Evolutionary conservation across 2,888 invertebrate genomes (phyloP), one percentile per base, ranked within the genome.

Genomic region (Glaucopsyche alexis): DNA sequence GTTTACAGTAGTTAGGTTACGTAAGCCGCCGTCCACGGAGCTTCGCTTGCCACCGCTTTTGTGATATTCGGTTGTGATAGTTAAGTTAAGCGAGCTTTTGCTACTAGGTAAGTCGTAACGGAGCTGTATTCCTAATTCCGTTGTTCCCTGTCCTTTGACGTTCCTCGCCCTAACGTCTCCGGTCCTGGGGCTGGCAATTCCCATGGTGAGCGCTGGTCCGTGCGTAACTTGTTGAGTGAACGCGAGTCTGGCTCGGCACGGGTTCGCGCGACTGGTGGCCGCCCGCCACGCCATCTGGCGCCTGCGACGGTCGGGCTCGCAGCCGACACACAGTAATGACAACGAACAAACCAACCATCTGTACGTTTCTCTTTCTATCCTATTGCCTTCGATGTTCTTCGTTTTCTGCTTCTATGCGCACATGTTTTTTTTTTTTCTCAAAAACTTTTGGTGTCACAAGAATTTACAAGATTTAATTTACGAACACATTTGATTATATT

Each of bases 201-300:
- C 81, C 69, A 81, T 81, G 83, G 84, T 84, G 86, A 84, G 84
- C 83, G 81, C 81, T 80, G 78, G 79, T 80, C 78, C 81, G 81
- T 82, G 83, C 80, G 81, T 76, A 81, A 84, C 86, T 87, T 86
- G 87, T 87, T 85, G 85, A 83, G 80, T 71, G 79, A 89, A 87
- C 83, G 80, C 85, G 84, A 92, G 84, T 82, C 94, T 95, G 95
- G 95, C 95, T 93, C 94, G 94, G 81, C 94, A 95, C 94, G 94
- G 94, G 81, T 94, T 95, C 89, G 95, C 94, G 88, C 94, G 95
- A 90, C 94, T 95, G 86, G 95, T 95, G 94, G 95, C 95, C 89
- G 95, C 95, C 81, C 94, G 95, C 90, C 94, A 95, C 93, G 95
- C 95, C 94, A 94, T 95, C 94, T 95, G 95, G 95, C 94, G 95